These are phyloP conservation scores for Enoplosus armatus DNA, from an alignment of 2,797 vertebrate genomes.

Conservation along the genomic window DNA sequence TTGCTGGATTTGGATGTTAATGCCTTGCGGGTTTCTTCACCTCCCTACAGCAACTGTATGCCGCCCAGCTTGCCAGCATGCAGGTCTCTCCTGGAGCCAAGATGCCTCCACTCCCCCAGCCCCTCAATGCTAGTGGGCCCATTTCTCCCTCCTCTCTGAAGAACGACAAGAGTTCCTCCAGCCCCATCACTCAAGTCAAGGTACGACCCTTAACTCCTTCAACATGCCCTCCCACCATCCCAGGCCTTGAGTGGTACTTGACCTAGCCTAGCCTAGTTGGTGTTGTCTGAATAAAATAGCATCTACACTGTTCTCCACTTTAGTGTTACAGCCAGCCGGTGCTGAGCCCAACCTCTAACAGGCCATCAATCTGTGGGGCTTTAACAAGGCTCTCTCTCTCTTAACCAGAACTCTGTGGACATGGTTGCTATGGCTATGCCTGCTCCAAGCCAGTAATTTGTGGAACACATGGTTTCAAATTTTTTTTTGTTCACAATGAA, in stretches of 20 bases:
- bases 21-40: slow-evolving; percentile 79
- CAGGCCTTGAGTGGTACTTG: slow-evolving; percentile 73
- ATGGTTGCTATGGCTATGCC: slow-evolving; percentile 82
- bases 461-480: slow-evolving; percentile 76
- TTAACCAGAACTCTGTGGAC: slow-evolving; percentile 83
- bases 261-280: slow-evolving; percentile 63
- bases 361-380: slow-evolving; percentile 82
- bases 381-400: slow-evolving; percentile 81
- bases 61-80: slow-evolving; percentile 99
- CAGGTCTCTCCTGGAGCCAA: slow-evolving; percentile 99
- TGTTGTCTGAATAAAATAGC: slow-evolving; percentile 66
- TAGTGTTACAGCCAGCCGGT: slow-evolving; percentile 43
- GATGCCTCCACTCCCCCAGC: slow-evolving; percentile 96
- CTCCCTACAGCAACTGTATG: slow-evolving; percentile 96
- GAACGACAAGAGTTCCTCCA: slow-evolving; percentile 98
- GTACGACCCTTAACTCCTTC: slow-evolving; percentile 81
- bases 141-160: slow-evolving; percentile 97
- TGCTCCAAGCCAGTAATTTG: slow-evolving; percentile 79
- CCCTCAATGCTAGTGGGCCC: slow-evolving; percentile 91
- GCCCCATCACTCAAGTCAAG: slow-evolving; percentile 97
- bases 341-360: slow-evolving; percentile 63
- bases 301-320: slow-evolving; percentile 49
- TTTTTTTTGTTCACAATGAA: slow-evolving; percentile 68
- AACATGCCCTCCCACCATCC: slow-evolving; percentile 44
- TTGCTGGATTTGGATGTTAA: slow-evolving; percentile 85